These are phyloP conservation scores for Eupithecia vulgata DNA, from an alignment of 2,888 invertebrate genomes.

Conservation along the genomic window DNA sequence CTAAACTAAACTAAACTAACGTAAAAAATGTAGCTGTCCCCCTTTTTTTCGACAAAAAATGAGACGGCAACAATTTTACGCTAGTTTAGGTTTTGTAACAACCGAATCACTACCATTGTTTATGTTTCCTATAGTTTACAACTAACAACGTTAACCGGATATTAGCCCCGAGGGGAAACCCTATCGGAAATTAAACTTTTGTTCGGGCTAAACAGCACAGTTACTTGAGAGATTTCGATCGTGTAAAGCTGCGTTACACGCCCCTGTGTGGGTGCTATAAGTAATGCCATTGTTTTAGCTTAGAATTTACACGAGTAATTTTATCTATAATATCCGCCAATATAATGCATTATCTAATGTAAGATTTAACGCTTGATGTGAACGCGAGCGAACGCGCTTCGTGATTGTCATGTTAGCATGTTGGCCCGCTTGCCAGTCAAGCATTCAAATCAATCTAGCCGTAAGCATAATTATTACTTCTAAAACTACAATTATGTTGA, in stretches of 20 bases:
- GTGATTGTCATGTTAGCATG: constrained; percentile 11
- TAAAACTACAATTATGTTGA: constrained; percentile 62
- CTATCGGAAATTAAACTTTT: constrained; percentile 43
- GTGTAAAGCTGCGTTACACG: constrained; percentile 54
- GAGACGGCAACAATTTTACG: too few species aligned
- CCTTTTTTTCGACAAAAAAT: too few species aligned
- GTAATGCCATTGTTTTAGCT: constrained; percentile 61
- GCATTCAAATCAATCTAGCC: constrained; percentile 57
- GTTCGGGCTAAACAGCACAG: constrained; percentile 41
- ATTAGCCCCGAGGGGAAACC: constrained; percentile 40
- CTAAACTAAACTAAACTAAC: too few species aligned
- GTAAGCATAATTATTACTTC: constrained; percentile 51
- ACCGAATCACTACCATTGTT: too few species aligned
- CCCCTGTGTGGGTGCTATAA: constrained; percentile 55
- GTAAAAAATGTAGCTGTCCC: too few species aligned
- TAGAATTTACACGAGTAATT: constrained; percentile 35
- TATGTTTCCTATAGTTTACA: constrained; percentile 53
- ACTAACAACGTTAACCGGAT: constrained; percentile 49
- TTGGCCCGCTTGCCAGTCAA: constrained; percentile 42
- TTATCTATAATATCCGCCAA: constrained; percentile 55
- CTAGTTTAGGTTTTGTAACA: too few species aligned
- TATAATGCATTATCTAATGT: constrained; percentile 41
- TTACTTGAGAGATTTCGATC: constrained; percentile 51
- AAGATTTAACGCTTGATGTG: constrained; percentile 41
- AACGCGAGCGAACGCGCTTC: constrained; percentile 29